Percentiles rank a stretch among this genome's conserved stretches.
These are phyloP conservation scores for Vanessa cardui DNA, from an alignment of 2,888 invertebrate genomes.

Conservation along the genomic window DNA sequence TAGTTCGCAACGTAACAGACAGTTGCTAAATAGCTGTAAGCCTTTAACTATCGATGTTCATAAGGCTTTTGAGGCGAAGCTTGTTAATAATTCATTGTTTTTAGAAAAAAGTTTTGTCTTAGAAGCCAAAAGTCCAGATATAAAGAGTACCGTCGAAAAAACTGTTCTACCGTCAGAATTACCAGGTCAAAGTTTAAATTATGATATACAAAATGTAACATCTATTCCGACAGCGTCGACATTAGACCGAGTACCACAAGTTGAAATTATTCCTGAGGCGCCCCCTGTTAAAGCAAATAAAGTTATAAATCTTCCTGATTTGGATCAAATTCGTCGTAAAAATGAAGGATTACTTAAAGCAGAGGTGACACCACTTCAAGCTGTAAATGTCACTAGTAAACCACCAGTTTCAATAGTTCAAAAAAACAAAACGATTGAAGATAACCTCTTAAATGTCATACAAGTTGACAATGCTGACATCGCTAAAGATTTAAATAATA, in stretches of 20 bases:
- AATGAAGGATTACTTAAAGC: conserved; percentile 67
- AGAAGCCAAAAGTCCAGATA: conserved; percentile 22
- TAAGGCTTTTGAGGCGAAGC: conserved; percentile 66
- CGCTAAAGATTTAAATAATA: not conserved
- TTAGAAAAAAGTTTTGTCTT: conserved; percentile 45
- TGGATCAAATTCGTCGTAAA: conserved; percentile 58
- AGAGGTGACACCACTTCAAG: conserved; percentile 63
- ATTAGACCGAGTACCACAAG: not conserved
- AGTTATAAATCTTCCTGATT: conserved; percentile 62
- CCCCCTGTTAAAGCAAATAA: conserved; percentile 53
- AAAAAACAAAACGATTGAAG: not conserved
- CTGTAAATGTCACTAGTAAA: conserved; percentile 35
- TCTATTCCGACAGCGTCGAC: not conserved
- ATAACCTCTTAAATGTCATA: not conserved
- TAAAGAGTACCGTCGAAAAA: conserved; percentile 16
- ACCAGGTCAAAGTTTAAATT: conserved; percentile 6
- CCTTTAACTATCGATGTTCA: conserved; percentile 69
- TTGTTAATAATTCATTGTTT: conserved; percentile 60
- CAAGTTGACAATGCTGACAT: not conserved
- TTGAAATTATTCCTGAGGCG: not conserved
- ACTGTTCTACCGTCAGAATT: not conserved
- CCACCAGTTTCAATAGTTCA: conserved; percentile 38
- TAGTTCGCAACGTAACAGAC: conserved; percentile 59
- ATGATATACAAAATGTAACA: not conserved
- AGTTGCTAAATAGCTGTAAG: conserved; percentile 59